phyloP scores from a whole-genome alignment of 2,888 invertebrate species.

The Leistus spinibarbis region DNA sequence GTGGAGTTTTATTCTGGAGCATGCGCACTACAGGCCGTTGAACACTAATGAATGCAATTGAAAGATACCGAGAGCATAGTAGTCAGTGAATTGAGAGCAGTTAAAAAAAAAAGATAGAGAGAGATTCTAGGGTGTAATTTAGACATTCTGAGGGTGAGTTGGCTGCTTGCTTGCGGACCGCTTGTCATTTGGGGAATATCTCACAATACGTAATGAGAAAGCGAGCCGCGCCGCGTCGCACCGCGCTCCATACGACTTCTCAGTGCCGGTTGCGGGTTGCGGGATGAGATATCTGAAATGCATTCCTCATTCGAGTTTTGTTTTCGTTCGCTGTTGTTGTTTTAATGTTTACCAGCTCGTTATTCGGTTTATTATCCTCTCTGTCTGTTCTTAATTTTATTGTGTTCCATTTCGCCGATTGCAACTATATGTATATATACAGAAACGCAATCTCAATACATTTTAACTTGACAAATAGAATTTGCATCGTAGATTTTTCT shows the following conservation, averaged over 20 bases:
- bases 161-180: not conserved
- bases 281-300: slow-evolving; percentile 16
- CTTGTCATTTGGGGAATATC: slow-evolving; percentile 18
- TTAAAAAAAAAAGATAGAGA: not conserved
- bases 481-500: not conserved
- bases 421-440: not conserved
- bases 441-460: not conserved
- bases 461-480: not conserved
- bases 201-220: slow-evolving; percentile 33
- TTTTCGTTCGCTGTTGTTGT: slow-evolving; percentile 18
- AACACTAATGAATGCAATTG: slow-evolving; percentile 35
- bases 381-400: slow-evolving; percentile 23
- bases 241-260: not conserved
- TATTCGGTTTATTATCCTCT: slow-evolving; percentile 31
- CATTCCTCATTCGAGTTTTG: slow-evolving; percentile 17
- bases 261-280: slow-evolving; percentile 1
- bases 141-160: slow-evolving; percentile 16
- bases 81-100: not conserved
- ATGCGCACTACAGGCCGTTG: slow-evolving; percentile 9
- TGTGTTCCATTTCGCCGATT: slow-evolving; percentile 3
- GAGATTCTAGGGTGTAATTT: slow-evolving; percentile 14
- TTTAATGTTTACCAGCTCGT: slow-evolving; percentile 34
- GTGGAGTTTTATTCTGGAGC: not conserved
- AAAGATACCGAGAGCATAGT: slow-evolving; percentile 25
- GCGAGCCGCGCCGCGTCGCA: not conserved